Evolutionary conservation across 1,140 invertebrate genomes (phyloP).

Genomic region (Ips typographus): DNA sequence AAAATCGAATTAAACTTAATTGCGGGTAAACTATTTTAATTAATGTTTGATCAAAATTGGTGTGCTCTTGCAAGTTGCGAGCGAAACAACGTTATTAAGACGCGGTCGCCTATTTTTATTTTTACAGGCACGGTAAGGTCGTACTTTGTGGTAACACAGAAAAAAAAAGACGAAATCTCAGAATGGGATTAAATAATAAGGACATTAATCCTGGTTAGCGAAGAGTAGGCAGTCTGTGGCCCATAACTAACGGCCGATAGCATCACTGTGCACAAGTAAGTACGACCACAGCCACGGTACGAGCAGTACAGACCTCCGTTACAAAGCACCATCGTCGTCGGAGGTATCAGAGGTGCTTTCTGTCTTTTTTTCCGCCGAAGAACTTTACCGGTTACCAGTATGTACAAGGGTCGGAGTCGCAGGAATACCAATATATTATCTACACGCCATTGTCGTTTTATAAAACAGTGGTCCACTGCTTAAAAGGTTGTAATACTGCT

Average conservation of each 20-base stretch:
- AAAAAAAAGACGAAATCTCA: slow-evolving; percentile 24
- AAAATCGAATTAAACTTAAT: too few relatives aligned
- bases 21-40: too few relatives aligned
- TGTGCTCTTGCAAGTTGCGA: too few relatives aligned
- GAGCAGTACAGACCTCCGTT: slow-evolving; percentile 38
- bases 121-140: slow-evolving; percentile 29
- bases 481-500: slow-evolving; percentile 27
- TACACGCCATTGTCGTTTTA: slow-evolving; percentile 34
- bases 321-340: slow-evolving; percentile 31
- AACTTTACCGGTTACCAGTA: slow-evolving; percentile 32
- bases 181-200: slow-evolving; percentile 44
- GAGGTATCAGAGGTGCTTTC: slow-evolving; percentile 35
- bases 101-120: slow-evolving; percentile 31
- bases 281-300: slow-evolving; percentile 30
- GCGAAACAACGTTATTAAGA: slow-evolving; percentile 25
- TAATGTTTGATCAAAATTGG: too few relatives aligned
- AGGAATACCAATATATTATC: slow-evolving; percentile 30
- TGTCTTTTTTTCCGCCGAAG: slow-evolving; percentile 30
- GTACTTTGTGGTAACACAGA: slow-evolving; percentile 7
- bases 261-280: slow-evolving; percentile 41
- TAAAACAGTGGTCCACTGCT: slow-evolving; percentile 26
- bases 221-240: slow-evolving; percentile 44
- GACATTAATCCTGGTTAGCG: slow-evolving; percentile 45
- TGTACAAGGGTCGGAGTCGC: slow-evolving; percentile 19
- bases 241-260: slow-evolving; percentile 47